Evolutionary conservation across 2,888 invertebrate genomes (phyloP).

Genomic region (Drosophila dives): DNA sequence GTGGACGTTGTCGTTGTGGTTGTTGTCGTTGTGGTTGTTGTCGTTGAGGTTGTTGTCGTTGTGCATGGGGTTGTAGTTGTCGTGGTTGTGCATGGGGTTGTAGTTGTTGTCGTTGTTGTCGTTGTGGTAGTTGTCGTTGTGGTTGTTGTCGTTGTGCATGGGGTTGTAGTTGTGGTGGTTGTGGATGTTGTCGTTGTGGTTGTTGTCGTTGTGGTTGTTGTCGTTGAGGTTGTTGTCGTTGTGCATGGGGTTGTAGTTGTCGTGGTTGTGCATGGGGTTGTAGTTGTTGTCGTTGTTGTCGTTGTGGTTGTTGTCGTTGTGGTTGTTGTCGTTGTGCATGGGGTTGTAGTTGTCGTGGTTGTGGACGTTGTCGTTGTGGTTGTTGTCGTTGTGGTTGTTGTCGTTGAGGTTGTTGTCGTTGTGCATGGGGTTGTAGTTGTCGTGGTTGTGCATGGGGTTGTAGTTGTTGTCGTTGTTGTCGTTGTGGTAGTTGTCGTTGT

Average conservation of each 20-base stretch:
- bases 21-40: slow-evolving; percentile 7
- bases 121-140: neutral
- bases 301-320: slow-evolving; percentile 5
- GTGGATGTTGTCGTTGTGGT: neutral
- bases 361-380: neutral
- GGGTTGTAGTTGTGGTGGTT: neutral
- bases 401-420: slow-evolving; percentile 6
- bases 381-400: slow-evolving; percentile 3
- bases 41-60: slow-evolving; percentile 11
- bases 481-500: slow-evolving; percentile 14
- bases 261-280: neutral
- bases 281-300: neutral
- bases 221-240: neutral
- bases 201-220: neutral
- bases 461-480: slow-evolving; percentile 18
- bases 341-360: slow-evolving; percentile 5
- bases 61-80: slow-evolving; percentile 3
- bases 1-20: slow-evolving; percentile 21
- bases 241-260: neutral
- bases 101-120: neutral
- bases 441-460: neutral
- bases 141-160: neutral
- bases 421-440: slow-evolving; percentile 19
- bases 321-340: neutral
- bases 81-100: neutral